Base-by-base conservation (phyloP, 2,888 invertebrate genomes). In the Brachypterus glaber region DNA sequence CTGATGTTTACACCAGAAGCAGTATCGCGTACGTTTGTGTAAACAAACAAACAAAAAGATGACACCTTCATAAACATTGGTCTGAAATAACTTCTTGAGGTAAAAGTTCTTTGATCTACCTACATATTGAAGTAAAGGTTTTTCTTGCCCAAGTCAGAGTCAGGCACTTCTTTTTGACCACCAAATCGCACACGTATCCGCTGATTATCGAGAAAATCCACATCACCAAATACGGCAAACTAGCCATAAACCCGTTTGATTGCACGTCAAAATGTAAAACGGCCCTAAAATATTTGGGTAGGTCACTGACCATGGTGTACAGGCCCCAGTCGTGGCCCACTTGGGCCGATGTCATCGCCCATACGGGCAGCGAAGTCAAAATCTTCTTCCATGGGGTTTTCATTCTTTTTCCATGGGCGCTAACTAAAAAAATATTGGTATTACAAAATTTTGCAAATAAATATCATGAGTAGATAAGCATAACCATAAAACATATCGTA, bases 231-330 rank as follows among this genome's bases (percentile, higher is more conserved):
- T 76, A 78, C 0, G 79, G 78, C n/a, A 77, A 48, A 0, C 77
- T 68, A 0, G 77, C 73, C 3, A 76, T 60, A 0, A 70, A 60
- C 1, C 77, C 76, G 30, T 77, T 76, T 46, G 71, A 59, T 46
- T 72, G 66, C 39, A 78, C 72, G 50, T 76, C 68, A 58, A 76
- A 75, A 52, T 75, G 72, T 40, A 79, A 58, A 2, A 78, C 72
- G 38, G 75, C 74, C 18, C 70, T 74, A 71, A 77, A 73, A 59
- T 77, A 79, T 44, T 76, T 76, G 0, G 78, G 78, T 4, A 79
- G 61, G 50, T 77, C 76, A 1, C 76, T 77, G 24, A 77, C 70
- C 68, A 79, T 71, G 2, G 76, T 76, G 55, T 76, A 77, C 51
- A 76, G 74, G 3, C 76, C 76, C 70, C 74, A 77, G 49, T 76